Conservation (phyloP, 35 echinoderm and acorn worm species). For the Heliocidaris erythrogramma region DNA sequence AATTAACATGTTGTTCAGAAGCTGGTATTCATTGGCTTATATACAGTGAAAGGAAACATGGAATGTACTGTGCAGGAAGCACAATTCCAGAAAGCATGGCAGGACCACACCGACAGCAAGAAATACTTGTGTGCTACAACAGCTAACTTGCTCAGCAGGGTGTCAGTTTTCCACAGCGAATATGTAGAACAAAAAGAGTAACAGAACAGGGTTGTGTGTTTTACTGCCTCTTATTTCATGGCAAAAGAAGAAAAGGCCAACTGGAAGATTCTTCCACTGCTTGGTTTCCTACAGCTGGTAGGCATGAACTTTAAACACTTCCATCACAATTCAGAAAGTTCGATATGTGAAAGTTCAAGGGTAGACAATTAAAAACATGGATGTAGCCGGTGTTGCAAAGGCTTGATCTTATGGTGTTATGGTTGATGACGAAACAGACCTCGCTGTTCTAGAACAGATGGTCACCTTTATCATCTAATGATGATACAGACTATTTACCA, state of each 20-base stretch:
- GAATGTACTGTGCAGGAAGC: no score
- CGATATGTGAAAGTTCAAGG: not conserved
- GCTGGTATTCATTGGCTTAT: no score
- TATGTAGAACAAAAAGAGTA: not conserved
- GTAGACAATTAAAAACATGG: slow-evolving; percentile 10
- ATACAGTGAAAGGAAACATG: no score
- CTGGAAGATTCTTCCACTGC: not conserved
- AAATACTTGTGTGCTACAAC: not conserved
- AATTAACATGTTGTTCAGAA: no score
- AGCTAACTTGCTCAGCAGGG: not conserved
- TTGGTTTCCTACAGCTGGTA: not conserved
- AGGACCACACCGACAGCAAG: not conserved
- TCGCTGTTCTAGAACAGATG: slow-evolving; percentile 19
- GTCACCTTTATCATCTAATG: slow-evolving; percentile 38
- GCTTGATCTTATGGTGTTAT: not conserved
- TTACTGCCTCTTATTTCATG: not conserved
- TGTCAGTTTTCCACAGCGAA: not conserved
- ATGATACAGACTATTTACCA: no score
- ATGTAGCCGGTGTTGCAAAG: not conserved
- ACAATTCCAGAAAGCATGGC: no score
- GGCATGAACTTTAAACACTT: not conserved
- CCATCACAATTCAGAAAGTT: not conserved
- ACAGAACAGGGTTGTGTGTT: not conserved
- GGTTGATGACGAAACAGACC: slow-evolving; percentile 22
- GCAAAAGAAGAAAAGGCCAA: not conserved